phyloP scores from a whole-genome alignment of 2,888 invertebrate species.

The Hypselothyrea guttata region DNA sequence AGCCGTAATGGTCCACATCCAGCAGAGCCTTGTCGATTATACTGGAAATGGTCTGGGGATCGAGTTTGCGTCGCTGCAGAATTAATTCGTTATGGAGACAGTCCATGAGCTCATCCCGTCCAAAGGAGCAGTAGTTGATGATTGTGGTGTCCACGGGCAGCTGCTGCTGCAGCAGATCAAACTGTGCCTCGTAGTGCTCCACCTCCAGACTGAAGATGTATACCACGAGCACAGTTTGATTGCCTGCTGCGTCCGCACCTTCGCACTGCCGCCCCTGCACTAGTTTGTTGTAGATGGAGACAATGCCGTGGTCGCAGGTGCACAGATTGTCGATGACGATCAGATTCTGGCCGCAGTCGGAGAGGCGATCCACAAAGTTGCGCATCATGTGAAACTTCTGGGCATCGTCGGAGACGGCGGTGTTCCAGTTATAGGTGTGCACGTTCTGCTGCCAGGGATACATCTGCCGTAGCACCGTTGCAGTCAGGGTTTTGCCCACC shows the following conservation, averaged over 20 bases:
- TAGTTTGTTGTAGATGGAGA: conserved; percentile 52
- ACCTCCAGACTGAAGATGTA: conserved; percentile 50
- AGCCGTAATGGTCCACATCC: conserved; percentile 36
- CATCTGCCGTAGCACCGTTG: conserved; percentile 36
- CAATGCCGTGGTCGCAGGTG: conserved; percentile 48
- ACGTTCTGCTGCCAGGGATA: conserved; percentile 76
- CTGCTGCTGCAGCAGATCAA: conserved; percentile 50
- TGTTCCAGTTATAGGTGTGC: conserved; percentile 65
- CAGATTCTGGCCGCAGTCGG: conserved; percentile 71
- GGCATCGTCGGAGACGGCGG: conserved; percentile 26
- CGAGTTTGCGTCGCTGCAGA: conserved; percentile 34
- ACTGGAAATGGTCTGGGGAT: not conserved
- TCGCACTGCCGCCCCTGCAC: conserved; percentile 47
- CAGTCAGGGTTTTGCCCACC: conserved; percentile 70
- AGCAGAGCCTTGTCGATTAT: conserved; percentile 37
- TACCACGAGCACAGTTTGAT: conserved; percentile 48
- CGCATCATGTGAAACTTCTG: conserved; percentile 40
- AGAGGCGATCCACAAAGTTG: conserved; percentile 48
- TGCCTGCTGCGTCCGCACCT: conserved; percentile 7
- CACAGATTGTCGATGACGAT: conserved; percentile 71
- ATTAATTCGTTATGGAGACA: conserved; percentile 42
- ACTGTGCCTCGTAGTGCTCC: conserved; percentile 45
- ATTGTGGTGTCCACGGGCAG: conserved; percentile 48
- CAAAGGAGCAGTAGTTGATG: conserved; percentile 42
- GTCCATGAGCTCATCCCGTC: conserved; percentile 32